Percentiles rank a stretch among this genome's conserved stretches.
Conservation (phyloP, 2,888 invertebrate genomes). For the Polymixis lichenea region DNA sequence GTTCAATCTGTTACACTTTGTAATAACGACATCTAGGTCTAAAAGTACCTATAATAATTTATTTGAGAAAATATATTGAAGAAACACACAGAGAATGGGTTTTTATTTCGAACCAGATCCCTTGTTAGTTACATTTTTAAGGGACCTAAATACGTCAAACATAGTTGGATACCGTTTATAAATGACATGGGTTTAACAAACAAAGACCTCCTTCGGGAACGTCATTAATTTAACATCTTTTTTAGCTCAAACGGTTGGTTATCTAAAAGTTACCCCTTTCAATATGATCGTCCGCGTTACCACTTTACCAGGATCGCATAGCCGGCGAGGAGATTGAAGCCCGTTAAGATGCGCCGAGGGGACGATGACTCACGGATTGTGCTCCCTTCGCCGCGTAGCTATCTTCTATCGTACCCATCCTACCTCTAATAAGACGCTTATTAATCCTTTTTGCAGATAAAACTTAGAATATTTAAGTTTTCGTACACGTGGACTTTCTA, state of each 20-base stretch:
- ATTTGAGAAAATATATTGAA: conserved; percentile 10
- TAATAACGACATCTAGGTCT: too few relatives aligned
- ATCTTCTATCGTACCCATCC: conserved; percentile 51
- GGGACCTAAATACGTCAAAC: conserved; percentile 5
- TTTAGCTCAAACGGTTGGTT: conserved; percentile 56
- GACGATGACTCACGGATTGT: conserved; percentile 69
- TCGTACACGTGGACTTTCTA: background rate
- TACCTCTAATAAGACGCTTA: conserved; percentile 48
- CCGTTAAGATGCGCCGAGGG: conserved; percentile 69
- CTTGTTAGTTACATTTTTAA: conserved; percentile 24
- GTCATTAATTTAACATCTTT: conserved; percentile 41
- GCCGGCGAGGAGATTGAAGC: conserved; percentile 68
- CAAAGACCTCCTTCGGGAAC: conserved; percentile 14
- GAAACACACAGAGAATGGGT: background rate
- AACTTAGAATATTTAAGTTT: conserved; percentile 17
- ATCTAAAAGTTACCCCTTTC: conserved; percentile 69
- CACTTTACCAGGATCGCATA: conserved; percentile 75
- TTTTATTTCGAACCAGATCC: background rate
- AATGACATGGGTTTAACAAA: conserved; percentile 37
- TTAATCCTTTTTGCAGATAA: conserved; percentile 27
- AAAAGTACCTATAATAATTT: conserved; percentile 2
- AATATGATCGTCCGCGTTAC: conserved; percentile 71
- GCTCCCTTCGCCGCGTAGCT: conserved; percentile 53
- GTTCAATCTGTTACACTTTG: too few relatives aligned
- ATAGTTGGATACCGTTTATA: conserved; percentile 8